Conservation (phyloP, 2,888 invertebrate genomes). For the Cheilosia impressa region DNA sequence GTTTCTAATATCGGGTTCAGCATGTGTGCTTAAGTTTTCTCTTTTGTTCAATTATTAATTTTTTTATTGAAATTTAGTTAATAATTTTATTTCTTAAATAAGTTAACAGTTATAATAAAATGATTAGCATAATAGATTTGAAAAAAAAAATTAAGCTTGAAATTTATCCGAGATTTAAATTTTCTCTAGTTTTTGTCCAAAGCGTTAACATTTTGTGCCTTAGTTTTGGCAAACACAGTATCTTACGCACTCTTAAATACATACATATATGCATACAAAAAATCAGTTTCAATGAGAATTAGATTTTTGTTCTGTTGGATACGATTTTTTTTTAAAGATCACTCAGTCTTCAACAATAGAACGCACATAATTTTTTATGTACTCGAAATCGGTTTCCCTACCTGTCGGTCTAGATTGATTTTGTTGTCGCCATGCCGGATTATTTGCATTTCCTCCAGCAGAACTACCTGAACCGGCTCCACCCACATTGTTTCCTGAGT, state of each 20-base stretch:
- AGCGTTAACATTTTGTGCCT: too few relatives aligned
- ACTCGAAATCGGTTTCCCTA: slow-evolving; percentile 82
- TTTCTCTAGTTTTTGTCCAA: too few relatives aligned
- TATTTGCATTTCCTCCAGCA: slow-evolving; percentile 78
- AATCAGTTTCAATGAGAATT: slow-evolving; percentile 23
- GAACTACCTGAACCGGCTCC: slow-evolving; percentile 52
- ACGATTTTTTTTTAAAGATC: slow-evolving; percentile 65
- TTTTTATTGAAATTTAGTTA: too few relatives aligned
- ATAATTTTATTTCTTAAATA: too few relatives aligned
- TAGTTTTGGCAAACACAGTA: too few relatives aligned
- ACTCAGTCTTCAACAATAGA: slow-evolving; percentile 82
- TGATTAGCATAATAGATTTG: too few relatives aligned
- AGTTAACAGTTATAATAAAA: too few relatives aligned
- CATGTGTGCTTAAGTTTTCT: too few relatives aligned
- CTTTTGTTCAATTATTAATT: too few relatives aligned
- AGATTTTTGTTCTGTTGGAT: slow-evolving; percentile 33
- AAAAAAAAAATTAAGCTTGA: too few relatives aligned
- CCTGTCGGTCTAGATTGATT: slow-evolving; percentile 82
- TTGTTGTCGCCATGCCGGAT: slow-evolving; percentile 80
- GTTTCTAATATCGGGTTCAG: too few relatives aligned
- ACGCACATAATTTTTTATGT: slow-evolving; percentile 83
- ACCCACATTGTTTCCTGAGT: slow-evolving; percentile 68
- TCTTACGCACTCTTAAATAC: slow-evolving; percentile 2
- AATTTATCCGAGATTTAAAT: too few relatives aligned
- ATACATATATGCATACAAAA: slow-evolving; percentile 23